phyloP scores from a whole-genome alignment of 2,797 vertebrate genomes.

The Poecilia picta region DNA sequence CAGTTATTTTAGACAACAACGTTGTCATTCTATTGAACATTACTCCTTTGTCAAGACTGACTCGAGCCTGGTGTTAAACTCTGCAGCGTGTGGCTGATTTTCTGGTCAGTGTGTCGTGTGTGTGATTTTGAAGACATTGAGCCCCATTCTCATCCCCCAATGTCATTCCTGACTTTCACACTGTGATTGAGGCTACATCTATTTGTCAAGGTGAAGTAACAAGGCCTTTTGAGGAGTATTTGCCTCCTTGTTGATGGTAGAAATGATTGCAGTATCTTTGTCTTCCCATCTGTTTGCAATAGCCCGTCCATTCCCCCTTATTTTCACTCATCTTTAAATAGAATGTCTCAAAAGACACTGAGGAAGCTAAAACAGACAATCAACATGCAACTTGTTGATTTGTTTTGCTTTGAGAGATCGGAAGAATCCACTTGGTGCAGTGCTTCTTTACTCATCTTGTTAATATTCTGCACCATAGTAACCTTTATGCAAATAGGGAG shows the following conservation, averaged over 20 bases:
- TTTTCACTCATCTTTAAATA: conserved; percentile 18
- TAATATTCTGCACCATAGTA: conserved; percentile 37
- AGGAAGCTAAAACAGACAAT: conserved; percentile 31
- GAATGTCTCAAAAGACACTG: conserved; percentile 50
- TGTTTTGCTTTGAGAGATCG: conserved; percentile 24
- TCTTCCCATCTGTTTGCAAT: conserved; percentile 37
- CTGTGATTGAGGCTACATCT: conserved; percentile 22
- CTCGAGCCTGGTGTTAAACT: not conserved
- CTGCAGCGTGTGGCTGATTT: not conserved
- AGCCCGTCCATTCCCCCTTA: conserved; percentile 15
- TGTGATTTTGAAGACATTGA: conserved; percentile 5
- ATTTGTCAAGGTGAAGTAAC: conserved; percentile 43
- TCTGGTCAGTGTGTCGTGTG: not conserved
- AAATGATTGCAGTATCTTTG: conserved; percentile 46
- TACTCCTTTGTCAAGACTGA: not conserved
- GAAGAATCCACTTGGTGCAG: conserved; percentile 15
- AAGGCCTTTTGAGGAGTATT: conserved; percentile 55
- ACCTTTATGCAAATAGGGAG: conserved; percentile 10
- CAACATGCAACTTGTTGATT: conserved; percentile 25
- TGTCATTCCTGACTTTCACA: conserved; percentile 22
- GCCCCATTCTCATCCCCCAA: conserved; percentile 15
- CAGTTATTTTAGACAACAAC: not conserved
- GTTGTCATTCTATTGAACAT: not conserved
- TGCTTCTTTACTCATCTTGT: conserved; percentile 23
- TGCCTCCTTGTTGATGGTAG: conserved; percentile 36